Evolutionary conservation across 2,888 invertebrate species (phyloP), one percentile per base, ranked within the genome.

Genomic region (Drosophila prostipennis): DNA sequence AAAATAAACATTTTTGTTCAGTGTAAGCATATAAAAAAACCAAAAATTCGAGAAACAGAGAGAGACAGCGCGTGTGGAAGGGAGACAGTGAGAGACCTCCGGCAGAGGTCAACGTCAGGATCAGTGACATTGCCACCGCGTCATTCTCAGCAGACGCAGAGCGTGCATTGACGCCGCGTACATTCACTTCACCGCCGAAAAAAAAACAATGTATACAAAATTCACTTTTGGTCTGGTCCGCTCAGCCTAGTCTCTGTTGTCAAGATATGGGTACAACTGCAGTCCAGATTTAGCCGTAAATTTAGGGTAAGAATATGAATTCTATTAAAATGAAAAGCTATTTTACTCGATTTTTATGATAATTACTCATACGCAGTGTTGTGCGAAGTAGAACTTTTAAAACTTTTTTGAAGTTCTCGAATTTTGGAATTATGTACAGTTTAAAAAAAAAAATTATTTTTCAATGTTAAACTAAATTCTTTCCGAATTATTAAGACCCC

Each of bases 91-190:
- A 16, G 53, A 63, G 53, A 65, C 61, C 69, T 65, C 74, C 51
- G 65, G 48, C 80, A 81, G 86, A 81, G 84, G 85, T 84, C 84
- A 84, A 84, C 84, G 84, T 70, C 86, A 84, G 84, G 84, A 84
- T 84, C 84, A 84, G 86, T 84, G 84, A 81, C 84, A 84, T 84
- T 84, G 83, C 79, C 61, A 42, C 48, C 61, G 61, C 61, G 61
- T 58, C 61, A 63, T 85, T 83, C 76, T 77, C 57, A 58, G 69
- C 45, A 26, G 57, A 51, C 43, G 49, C 71, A 53, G 53, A 54
- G 48, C 65, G 65, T 56, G 72, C 81, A 79, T 82, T 82, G 81
- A 83, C 74, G 73, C 54, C 70, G 46, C 80, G 80, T 79, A 76
- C 80, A 60, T 84, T 84, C 84, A 84, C 84, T 84, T 85, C 81